These are phyloP conservation scores for Aporophyla lueneburgensis DNA, from an alignment of 2,888 invertebrate species.

Conservation along the genomic window DNA sequence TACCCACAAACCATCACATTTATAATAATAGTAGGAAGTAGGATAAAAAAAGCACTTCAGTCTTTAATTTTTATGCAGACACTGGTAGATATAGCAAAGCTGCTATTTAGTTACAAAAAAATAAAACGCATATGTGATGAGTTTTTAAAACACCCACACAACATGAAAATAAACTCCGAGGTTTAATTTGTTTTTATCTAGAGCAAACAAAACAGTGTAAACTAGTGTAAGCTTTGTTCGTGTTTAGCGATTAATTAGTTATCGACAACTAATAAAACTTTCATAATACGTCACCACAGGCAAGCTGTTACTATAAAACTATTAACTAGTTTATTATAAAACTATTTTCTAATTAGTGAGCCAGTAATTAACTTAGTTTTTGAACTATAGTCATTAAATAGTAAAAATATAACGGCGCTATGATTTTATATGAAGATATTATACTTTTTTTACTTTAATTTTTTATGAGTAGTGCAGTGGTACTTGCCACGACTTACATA, in stretches of 20 bases:
- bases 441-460: no score
- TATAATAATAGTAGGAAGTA: no score
- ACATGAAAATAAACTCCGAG: neutral
- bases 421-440: neutral
- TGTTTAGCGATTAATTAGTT: conserved; percentile 3
- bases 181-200: neutral
- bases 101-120: neutral
- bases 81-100: neutral
- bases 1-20: no score
- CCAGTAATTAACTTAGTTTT: conserved; percentile 21
- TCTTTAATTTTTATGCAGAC: neutral
- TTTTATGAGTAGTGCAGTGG: no score
- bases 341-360: conserved; percentile 3
- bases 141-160: neutral
- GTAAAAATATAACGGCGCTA: neutral
- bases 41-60: no score
- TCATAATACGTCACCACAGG: neutral
- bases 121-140: neutral
- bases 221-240: neutral
- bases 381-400: neutral
- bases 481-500: no score
- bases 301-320: neutral
- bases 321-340: neutral
- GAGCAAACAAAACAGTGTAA: no score
- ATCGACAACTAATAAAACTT: conserved; percentile 2